phyloP scores from a whole-genome alignment of 2,888 invertebrate species.

The Lacanobia oleracea region DNA sequence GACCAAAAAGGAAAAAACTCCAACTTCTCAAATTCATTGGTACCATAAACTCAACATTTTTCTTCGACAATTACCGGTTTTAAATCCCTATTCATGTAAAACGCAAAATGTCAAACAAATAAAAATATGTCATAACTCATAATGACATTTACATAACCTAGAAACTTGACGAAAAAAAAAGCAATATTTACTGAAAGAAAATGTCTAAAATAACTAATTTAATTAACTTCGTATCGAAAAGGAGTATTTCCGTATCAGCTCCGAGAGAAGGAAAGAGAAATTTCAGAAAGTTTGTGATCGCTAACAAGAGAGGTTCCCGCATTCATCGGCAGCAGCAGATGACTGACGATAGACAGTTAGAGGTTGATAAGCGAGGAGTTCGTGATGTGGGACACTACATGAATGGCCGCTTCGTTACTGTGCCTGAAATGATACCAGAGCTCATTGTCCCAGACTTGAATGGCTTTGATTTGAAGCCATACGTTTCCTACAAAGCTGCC shows the following conservation, averaged over 20 bases:
- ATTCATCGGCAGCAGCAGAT: slow-evolving; percentile 91
- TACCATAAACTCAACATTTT: neutral
- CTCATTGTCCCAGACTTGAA: slow-evolving; percentile 97
- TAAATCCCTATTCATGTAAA: neutral
- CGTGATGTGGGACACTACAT: slow-evolving; percentile 91
- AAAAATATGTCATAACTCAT: slow-evolving; percentile 1
- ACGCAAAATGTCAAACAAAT: slow-evolving; percentile 6
- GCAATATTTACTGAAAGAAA: slow-evolving; percentile 50
- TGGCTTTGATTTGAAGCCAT: slow-evolving; percentile 96
- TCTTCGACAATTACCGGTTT: slow-evolving; percentile 23
- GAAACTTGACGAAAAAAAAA: slow-evolving; percentile 27
- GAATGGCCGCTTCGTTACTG: slow-evolving; percentile 89
- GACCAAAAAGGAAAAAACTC: neutral
- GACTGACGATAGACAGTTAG: slow-evolving; percentile 91
- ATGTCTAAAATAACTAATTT: slow-evolving; percentile 83
- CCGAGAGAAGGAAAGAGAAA: slow-evolving; percentile 93
- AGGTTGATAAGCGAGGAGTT: slow-evolving; percentile 93
- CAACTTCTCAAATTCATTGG: neutral
- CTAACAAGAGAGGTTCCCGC: slow-evolving; percentile 94
- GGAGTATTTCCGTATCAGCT: slow-evolving; percentile 81
- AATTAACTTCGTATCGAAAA: slow-evolving; percentile 79
- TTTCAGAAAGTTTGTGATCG: slow-evolving; percentile 94
- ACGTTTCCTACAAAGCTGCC: slow-evolving; percentile 96
- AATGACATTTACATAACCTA: slow-evolving; percentile 65
- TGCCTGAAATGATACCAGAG: slow-evolving; percentile 98